Evolutionary conservation across 2,113 vertebrate genomes (phyloP).

Genomic region (Oryzias melastigma): DNA sequence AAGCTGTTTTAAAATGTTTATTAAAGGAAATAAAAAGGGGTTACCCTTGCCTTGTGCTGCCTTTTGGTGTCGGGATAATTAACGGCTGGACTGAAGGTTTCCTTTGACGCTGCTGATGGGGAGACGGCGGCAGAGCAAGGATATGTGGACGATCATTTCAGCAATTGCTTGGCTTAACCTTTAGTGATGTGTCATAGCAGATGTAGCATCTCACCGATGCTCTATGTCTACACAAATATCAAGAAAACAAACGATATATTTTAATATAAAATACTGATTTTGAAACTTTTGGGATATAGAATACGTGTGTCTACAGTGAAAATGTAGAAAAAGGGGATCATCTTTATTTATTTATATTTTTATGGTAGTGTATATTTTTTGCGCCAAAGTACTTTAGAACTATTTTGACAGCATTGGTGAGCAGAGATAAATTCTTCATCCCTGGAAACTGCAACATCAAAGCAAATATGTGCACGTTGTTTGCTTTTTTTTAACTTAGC

Average conservation of each 20-base stretch:
- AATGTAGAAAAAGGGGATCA: constrained; percentile 10
- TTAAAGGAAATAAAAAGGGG: constrained; percentile 79
- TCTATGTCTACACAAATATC: constrained; percentile 37
- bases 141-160: constrained; percentile 63
- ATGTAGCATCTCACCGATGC: constrained; percentile 41
- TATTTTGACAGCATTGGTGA: constrained; percentile 23
- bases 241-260: constrained; percentile 64
- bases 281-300: constrained; percentile 47
- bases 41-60: constrained; percentile 74
- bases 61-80: constrained; percentile 73
- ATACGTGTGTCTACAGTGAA: constrained; percentile 24
- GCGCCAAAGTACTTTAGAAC: constrained; percentile 11
- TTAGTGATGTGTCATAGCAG: constrained; percentile 52
- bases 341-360: background rate
- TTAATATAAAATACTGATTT: constrained; percentile 52
- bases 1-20: constrained; percentile 82
- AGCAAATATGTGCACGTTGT: constrained; percentile 10
- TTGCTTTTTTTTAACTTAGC: constrained; percentile 1
- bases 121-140: constrained; percentile 45
- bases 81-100: constrained; percentile 66
- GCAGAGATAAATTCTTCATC: constrained; percentile 32
- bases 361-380: constrained; percentile 5
- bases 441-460: background rate
- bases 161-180: constrained; percentile 69
- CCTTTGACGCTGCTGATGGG: constrained; percentile 68